Evolutionary conservation across 2,888 invertebrate genomes (phyloP), one percentile per base, ranked within the genome.

Genomic region (Macaria notata): DNA sequence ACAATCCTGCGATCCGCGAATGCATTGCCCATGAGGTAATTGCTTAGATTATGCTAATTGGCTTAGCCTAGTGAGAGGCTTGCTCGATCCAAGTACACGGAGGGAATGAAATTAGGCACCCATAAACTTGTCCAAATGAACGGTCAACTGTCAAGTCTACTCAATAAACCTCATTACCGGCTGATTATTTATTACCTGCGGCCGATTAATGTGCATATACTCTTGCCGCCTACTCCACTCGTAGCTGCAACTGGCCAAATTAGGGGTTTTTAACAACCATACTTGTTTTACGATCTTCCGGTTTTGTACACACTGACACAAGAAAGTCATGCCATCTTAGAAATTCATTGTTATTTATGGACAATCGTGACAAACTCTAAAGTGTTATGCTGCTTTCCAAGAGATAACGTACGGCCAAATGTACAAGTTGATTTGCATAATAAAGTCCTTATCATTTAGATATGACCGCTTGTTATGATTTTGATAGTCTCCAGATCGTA

Each of bases 151-250:
- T 64, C 64, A 62, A 63, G 58, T 62, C 51, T 41, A 61, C 56
- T 63, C 62, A 59, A 62, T 66, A 66, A 64, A 66, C 66, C 66
- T 63, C 64, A 66, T 63, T 64, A 62, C 56, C 49, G 47, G 53
- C 41, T 59, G 51, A 51, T 63, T 60, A 63, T 64, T 66, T 64
- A 64, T 64, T 54, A 63, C 54, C 53, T 38, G 44, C 29, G 44
- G 51, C 54, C 61, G 55, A 59, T 65, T 62, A 56, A 59, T 51
- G 51, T 61, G 56, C 59, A 61, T 39, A 64, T 52, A 56, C 56
- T 47, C 58, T 60, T 62, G 48, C 53, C 61, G 62, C 56, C 61
- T 59, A 58, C 66, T 61, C 61, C 61, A 41, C 46, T 48, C 50
- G 54, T 53, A 56, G 39, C 47, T 54, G 7, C 7, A 48, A 55